Conservation (phyloP, 2,888 invertebrate species). For the Aphidius colemani region DNA sequence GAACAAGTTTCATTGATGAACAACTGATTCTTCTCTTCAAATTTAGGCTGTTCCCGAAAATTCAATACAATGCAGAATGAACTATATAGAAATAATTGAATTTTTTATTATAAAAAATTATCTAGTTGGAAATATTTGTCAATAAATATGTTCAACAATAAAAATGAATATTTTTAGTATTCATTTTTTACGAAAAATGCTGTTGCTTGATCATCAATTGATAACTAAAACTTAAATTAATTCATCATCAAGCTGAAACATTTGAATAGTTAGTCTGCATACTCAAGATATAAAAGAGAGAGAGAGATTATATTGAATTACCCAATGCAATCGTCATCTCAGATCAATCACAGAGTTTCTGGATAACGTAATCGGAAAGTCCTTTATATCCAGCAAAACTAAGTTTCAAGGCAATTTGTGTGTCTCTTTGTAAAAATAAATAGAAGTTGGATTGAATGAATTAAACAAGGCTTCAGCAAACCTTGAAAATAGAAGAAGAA, state of each 20-base stretch:
- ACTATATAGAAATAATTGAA: too few species aligned
- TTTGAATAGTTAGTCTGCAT: background rate
- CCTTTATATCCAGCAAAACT: conserved; percentile 58
- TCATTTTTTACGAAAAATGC: too few species aligned
- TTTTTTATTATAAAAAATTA: too few species aligned
- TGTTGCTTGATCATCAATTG: too few species aligned
- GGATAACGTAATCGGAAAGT: conserved; percentile 58
- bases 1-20: too few species aligned
- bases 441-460: conserved; percentile 38
- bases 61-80: too few species aligned
- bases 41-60: too few species aligned
- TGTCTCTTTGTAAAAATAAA: conserved; percentile 54
- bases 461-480: conserved; percentile 30
- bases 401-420: conserved; percentile 59
- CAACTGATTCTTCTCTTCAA: too few species aligned
- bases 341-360: conserved; percentile 52
- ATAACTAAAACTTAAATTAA: background rate
- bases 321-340: conserved; percentile 48
- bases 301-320: conserved; percentile 35
- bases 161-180: too few species aligned
- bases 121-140: too few species aligned
- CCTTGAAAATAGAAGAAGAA: conserved; percentile 15
- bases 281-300: background rate
- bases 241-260: background rate
- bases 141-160: too few species aligned